Base-by-base conservation (phyloP, 2,888 invertebrate genomes). In the Abscondita cerata region DNA sequence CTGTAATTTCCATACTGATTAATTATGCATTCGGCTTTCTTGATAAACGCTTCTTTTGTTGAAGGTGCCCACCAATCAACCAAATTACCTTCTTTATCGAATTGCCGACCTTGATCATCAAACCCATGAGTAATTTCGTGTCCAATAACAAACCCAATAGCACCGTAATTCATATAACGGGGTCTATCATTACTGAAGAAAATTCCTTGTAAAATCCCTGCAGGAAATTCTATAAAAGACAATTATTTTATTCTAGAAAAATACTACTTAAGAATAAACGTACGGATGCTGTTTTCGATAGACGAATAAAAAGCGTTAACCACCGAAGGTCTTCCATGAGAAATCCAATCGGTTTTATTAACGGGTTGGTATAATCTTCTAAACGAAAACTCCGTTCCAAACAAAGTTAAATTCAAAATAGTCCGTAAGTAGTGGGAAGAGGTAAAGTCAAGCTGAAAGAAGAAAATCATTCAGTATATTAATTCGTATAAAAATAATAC, bases 111-210 rank as follows among this genome's bases (percentile, higher is more conserved):
- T 84, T 91, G 90, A 75, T 93, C 92, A 75, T 93, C 93, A 73
- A 94, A 95, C 8, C 93, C 93, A 75, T 95, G 95, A 0, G 94
- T 95, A 52, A 96, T 94, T 83, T 95, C 95, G 76, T 95, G 95
- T 0, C 95, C 95, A 73, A 95, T 95, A 1, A 95, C 92, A 73
- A 92, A 93, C 1, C 95, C 95, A 66, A 96, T 95, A 1, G 93
- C 92, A 15, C 94, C 95, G 72, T 92, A 95, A 79, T 95, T 95
- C 91, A 95, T 91, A 78, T 95, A 96, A 68, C 89, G 89, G 0
- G 96, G 96, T 16, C 96, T 88, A 47, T 92, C 89, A 53, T 92
- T 91, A 57, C 89, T 90, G 83, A 95, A 96, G 86, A 96, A 96
- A 1, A 91, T 89, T 1, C 95, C 95, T 84, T 96, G 96, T 1